Evolutionary conservation across 1,140 invertebrate genomes (phyloP), one percentile per base, ranked within the genome.

Genomic region (Adoxophyes honmai): DNA sequence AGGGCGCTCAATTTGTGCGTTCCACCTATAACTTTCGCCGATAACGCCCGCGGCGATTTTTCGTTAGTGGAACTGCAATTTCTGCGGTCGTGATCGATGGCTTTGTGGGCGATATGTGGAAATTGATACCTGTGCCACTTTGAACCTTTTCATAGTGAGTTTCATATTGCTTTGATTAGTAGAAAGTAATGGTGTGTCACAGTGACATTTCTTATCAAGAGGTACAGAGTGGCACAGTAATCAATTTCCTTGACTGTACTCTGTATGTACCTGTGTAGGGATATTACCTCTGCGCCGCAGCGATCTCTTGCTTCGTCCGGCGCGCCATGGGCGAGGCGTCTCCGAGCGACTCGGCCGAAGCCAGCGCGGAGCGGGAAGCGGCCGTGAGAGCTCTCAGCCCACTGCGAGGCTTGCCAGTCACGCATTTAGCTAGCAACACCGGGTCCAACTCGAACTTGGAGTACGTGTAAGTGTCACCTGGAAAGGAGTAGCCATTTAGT

Each of bases 261-360:
- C 9, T 53, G 15, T 14, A 36, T 34, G 52, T 53, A 35, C 4
- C 2, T 44, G 14, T 2, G 13, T 38, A 37, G 13, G 10, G 1
- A 1, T 1, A 3, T 7, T 37, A 85, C 78, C 96, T 96, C 81
- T 98, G 96, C 13, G 97, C 96, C 15, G 94, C 93, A 88, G 95
- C 96, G 4, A 99, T 96, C 91, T 99, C 98, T 66, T 98, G 96
- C 76, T 98, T 98, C 1, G 97, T 98, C 58, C 98, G 92, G 11
- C 96, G 90, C 0, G 97, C 97, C 90, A 99, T 94, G 6, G 97
- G 97, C 74, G 96, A 97, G 8, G 95, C 95, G 53, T 96, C 96
- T 64, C 90, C 91, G 39, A 85, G 81, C 7, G 80, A 83, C 62
- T 86, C 81, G 0, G 76, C 76, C n/a, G 81, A 81, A 9, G 80